A percentile compares a stretch with the other conserved stretches of the same genome.
Evolutionary conservation across 2,797 vertebrate species (phyloP).

Genomic region (Discoglossus pictus): DNA sequence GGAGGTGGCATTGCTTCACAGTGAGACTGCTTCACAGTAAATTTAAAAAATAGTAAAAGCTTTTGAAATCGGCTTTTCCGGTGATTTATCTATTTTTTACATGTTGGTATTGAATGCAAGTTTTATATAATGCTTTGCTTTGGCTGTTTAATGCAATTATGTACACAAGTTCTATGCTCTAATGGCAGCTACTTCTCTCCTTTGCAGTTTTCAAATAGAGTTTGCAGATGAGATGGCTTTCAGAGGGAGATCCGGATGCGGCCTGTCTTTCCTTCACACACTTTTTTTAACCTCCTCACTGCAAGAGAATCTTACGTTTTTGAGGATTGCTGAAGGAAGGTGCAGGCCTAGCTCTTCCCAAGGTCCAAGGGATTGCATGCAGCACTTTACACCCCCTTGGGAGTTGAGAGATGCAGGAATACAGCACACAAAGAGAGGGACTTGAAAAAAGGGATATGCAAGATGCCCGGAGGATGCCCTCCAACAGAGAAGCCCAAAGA

Average conservation of each 20-base stretch:
- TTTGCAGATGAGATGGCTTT: conserved; percentile 9
- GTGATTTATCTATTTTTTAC: too few species aligned
- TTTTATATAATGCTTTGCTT: too few species aligned
- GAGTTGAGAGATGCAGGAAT: conserved; percentile 30
- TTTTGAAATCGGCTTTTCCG: too few species aligned
- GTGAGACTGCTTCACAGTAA: too few species aligned
- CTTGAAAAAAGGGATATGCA: conserved; percentile 26
- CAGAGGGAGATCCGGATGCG: conserved; percentile 20
- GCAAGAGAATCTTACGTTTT: conserved; percentile 41
- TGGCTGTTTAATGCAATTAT: too few species aligned
- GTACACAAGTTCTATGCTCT: too few species aligned
- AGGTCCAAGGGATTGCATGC: conserved; percentile 55
- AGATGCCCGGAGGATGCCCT: conserved; percentile 23
- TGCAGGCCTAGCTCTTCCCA: conserved; percentile 27
- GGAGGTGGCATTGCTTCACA: too few species aligned
- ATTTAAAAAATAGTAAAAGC: too few species aligned
- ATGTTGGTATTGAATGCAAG: too few species aligned
- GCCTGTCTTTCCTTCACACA: conserved; percentile 41
- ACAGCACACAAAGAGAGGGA: conserved; percentile 24
- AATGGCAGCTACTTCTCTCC: not conserved
- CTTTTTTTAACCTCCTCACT: conserved; percentile 43
- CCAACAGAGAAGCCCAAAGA: conserved; percentile 29
- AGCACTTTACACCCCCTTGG: conserved; percentile 55
- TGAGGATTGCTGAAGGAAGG: conserved; percentile 36
- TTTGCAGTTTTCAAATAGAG: conserved; percentile 33